Evolutionary conservation across 2,888 invertebrate genomes (phyloP).

Genomic region (Physocephala rufipes): DNA sequence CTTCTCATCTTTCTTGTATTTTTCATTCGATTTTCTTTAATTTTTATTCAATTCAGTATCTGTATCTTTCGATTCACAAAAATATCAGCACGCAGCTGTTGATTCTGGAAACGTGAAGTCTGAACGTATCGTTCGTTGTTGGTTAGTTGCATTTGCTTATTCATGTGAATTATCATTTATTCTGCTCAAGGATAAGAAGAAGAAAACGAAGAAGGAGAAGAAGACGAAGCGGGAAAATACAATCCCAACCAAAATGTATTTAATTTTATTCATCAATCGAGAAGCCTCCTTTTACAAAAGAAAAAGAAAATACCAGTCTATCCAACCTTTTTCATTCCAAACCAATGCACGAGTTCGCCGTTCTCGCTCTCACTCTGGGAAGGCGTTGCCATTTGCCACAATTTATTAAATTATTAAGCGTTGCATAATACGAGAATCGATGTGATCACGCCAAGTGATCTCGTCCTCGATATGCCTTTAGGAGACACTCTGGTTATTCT

Average conservation of each 20-base stretch:
- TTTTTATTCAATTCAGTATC: neutral
- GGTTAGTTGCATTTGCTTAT: neutral
- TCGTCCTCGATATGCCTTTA: neutral
- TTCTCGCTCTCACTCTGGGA: neutral
- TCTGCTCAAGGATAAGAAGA: neutral
- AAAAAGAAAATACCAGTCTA: too few species aligned
- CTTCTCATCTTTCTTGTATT: neutral
- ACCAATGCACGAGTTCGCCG: neutral
- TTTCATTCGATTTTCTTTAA: neutral
- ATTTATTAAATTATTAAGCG: conserved; percentile 6
- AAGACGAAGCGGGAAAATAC: too few species aligned
- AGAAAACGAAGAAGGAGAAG: too few species aligned
- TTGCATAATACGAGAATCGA: neutral
- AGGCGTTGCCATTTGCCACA: neutral
- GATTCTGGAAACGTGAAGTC: neutral
- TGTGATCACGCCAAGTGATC: conserved; percentile 2
- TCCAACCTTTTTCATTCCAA: neutral
- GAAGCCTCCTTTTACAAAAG: too few species aligned
- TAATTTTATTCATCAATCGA: neutral
- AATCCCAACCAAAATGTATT: too few species aligned
- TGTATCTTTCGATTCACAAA: neutral
- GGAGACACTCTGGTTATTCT: neutral
- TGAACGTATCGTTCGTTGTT: neutral
- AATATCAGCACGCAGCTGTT: neutral
- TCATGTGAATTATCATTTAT: neutral